A percentile compares a stretch with the other conserved stretches of the same genome.
phyloP scores from a whole-genome alignment of 2,888 invertebrate genomes.

The Lepetodrilus schrolli region DNA sequence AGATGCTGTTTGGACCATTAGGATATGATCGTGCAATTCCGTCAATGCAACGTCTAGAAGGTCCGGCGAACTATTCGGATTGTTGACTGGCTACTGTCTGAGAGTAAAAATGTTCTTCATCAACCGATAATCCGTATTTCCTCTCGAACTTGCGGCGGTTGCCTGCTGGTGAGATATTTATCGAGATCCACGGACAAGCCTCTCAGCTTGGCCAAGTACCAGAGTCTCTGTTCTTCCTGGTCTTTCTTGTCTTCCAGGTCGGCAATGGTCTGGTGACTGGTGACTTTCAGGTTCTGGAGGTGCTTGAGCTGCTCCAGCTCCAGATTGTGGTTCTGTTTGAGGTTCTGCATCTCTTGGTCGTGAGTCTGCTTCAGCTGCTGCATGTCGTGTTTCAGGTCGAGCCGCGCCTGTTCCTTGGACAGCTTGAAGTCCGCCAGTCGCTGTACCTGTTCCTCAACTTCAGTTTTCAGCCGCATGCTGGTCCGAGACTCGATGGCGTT shows the following conservation, averaged over 20 bases:
- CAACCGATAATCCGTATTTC: slow-evolving; percentile 47
- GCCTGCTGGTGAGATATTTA: slow-evolving; percentile 53
- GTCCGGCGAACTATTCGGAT: too few species aligned
- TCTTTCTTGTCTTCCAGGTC: slow-evolving; percentile 46
- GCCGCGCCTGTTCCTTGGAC: slow-evolving; percentile 61
- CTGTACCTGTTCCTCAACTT: slow-evolving; percentile 67
- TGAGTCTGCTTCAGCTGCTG: slow-evolving; percentile 58
- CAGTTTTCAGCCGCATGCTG: slow-evolving; percentile 63
- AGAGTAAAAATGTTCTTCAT: too few species aligned
- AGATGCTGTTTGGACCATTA: too few species aligned
- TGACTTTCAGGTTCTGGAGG: slow-evolving; percentile 46
- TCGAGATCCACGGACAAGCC: slow-evolving; percentile 61
- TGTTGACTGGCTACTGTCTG: too few species aligned
- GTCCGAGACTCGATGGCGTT: slow-evolving; percentile 70
- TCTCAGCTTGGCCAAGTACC: slow-evolving; percentile 51
- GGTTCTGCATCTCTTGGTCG: slow-evolving; percentile 51
- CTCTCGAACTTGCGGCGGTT: slow-evolving; percentile 49
- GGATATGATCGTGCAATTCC: too few species aligned
- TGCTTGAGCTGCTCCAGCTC: slow-evolving; percentile 50
- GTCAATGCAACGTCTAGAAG: too few species aligned
- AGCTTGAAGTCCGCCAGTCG: slow-evolving; percentile 61
- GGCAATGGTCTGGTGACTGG: slow-evolving; percentile 44
- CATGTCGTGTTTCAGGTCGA: slow-evolving; percentile 61
- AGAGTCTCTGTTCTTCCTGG: slow-evolving; percentile 49
- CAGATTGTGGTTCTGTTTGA: slow-evolving; percentile 47